phyloP scores from a whole-genome alignment of 2,113 vertebrate species.

The Helogale parvula region DNA sequence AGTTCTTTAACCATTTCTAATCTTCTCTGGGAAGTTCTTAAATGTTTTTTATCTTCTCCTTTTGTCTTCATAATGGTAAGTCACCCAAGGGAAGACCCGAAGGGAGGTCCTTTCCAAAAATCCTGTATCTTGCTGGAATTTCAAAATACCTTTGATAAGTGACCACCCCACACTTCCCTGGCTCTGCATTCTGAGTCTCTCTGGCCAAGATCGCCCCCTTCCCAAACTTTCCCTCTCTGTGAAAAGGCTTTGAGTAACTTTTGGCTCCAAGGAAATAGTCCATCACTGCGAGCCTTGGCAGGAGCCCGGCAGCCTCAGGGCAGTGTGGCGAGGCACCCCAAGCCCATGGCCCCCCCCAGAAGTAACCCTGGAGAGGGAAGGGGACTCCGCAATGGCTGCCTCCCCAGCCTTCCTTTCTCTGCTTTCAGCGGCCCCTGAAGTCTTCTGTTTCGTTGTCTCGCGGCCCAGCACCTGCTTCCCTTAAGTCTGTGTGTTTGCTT shows the following conservation, averaged over 20 bases:
- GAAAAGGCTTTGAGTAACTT: not conserved
- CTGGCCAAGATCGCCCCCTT: not conserved
- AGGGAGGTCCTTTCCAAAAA: not conserved
- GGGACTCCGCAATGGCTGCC: not conserved
- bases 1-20: not conserved
- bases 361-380: not conserved
- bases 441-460: not conserved
- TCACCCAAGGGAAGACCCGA: not conserved
- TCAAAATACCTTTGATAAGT: not conserved
- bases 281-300: not conserved
- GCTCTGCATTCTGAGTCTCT: not conserved
- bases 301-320: not conserved
- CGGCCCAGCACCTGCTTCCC: not conserved
- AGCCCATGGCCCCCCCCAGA: not conserved
- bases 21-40: not conserved
- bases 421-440: not conserved
- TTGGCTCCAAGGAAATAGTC: not conserved
- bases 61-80: not conserved
- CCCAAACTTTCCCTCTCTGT: not conserved
- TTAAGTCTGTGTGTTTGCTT: too few species aligned
- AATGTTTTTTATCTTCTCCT: not conserved
- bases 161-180: not conserved
- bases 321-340: not conserved
- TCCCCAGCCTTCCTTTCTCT: not conserved
- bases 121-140: not conserved